Percentiles rank a stretch among this genome's conserved stretches.
These are phyloP conservation scores for Centroberyx gerrardi DNA, from an alignment of 2,797 vertebrate species.

Conservation along the genomic window DNA sequence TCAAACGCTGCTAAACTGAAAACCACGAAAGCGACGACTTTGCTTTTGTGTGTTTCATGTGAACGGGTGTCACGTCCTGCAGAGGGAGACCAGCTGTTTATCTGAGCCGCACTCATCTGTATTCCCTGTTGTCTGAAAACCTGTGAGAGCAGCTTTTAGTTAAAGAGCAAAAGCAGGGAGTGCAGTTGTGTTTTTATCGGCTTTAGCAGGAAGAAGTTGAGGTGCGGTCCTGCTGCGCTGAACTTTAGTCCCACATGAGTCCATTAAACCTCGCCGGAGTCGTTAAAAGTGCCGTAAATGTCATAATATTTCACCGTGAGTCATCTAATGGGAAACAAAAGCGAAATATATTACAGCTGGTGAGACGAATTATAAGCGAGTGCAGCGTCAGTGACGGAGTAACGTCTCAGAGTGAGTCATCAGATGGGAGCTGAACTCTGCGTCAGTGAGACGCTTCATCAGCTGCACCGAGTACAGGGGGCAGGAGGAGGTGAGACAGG, in stretches of 20 bases:
- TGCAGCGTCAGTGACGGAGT: constrained; percentile 32
- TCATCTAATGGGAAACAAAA: constrained; percentile 49
- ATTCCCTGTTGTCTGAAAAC: too few relatives aligned
- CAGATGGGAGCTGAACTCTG: not conserved
- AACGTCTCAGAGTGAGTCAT: constrained; percentile 50
- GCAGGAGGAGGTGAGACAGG: not conserved
- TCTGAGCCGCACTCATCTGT: too few relatives aligned
- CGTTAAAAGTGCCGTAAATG: constrained; percentile 58
- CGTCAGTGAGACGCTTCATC: constrained; percentile 1
- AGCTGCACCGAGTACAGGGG: constrained; percentile 1
- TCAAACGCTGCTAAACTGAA: too few relatives aligned
- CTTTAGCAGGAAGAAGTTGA: constrained; percentile 28
- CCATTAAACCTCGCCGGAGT: constrained; percentile 53
- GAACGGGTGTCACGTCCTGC: too few relatives aligned
- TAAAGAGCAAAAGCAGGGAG: too few relatives aligned
- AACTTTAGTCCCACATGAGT: not conserved
- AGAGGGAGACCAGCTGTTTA: too few relatives aligned
- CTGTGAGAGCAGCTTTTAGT: too few relatives aligned
- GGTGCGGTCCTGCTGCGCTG: not conserved
- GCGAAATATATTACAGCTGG: constrained; percentile 44
- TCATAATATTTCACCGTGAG: constrained; percentile 55
- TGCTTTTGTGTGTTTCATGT: too few relatives aligned
- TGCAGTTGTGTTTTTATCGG: not conserved
- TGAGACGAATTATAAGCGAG: constrained; percentile 36
- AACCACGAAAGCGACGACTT: too few relatives aligned